phyloP scores from a whole-genome alignment of 2,113 vertebrate genomes.

The Etia nguti region DNA sequence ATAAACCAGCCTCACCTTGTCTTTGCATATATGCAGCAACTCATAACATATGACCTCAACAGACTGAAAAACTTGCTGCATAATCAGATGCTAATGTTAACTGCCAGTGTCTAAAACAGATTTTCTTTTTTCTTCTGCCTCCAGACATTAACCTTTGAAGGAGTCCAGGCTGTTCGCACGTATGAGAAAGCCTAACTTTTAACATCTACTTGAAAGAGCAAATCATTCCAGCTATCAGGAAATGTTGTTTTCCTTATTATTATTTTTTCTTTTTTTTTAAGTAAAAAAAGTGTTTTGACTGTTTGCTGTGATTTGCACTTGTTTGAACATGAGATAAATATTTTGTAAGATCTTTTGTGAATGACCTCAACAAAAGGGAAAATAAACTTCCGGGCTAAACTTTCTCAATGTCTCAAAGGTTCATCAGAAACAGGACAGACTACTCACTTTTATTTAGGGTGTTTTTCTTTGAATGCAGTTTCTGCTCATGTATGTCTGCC shows the following conservation, averaged over 20 bases:
- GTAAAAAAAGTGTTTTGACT: constrained; percentile 4
- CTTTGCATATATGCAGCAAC: neutral
- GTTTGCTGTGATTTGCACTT: constrained; percentile 31
- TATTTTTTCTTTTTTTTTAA: neutral
- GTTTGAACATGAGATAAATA: constrained; percentile 2
- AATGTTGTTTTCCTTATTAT: neutral
- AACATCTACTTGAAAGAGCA: neutral
- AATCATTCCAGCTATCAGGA: constrained; percentile 1
- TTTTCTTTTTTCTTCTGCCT: constrained; percentile 33
- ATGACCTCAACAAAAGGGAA: neutral
- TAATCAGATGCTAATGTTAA: neutral
- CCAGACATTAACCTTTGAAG: constrained; percentile 88
- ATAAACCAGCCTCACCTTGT: neutral
- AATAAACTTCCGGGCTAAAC: constrained; percentile 36
- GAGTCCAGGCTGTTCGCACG: constrained; percentile 85
- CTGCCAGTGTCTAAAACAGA: neutral
- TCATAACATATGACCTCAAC: neutral
- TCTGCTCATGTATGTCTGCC: neutral
- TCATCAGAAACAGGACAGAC: neutral
- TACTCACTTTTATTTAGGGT: neutral
- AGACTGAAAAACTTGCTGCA: neutral
- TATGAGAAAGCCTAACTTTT: constrained; percentile 89
- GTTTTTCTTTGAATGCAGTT: neutral
- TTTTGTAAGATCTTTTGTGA: constrained; percentile 37
- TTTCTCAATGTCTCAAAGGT: neutral